These are phyloP conservation scores for Tetropium fuscum DNA, from an alignment of 2,888 invertebrate species.

Conservation along the genomic window DNA sequence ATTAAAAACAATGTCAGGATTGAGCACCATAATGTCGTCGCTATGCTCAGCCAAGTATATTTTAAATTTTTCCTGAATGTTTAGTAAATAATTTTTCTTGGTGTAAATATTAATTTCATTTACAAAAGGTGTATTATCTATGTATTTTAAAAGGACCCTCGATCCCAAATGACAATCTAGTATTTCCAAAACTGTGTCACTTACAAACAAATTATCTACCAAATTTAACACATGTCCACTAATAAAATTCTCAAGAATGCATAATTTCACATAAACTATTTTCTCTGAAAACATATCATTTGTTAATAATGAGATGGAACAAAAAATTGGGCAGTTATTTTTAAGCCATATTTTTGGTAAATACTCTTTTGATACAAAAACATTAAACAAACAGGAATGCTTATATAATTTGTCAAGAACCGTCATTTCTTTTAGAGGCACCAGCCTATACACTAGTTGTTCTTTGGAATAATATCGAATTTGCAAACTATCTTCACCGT, in stretches of 20 bases:
- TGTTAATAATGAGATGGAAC: slow-evolving; percentile 46
- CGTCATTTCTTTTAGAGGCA: slow-evolving; percentile 41
- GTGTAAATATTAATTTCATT: slow-evolving; percentile 66
- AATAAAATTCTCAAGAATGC: slow-evolving; percentile 56
- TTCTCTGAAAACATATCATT: slow-evolving; percentile 39
- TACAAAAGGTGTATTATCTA: slow-evolving; percentile 60
- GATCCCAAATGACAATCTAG: slow-evolving; percentile 70
- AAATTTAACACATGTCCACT: slow-evolving; percentile 23
- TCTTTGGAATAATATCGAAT: slow-evolving; percentile 33
- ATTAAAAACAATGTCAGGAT: slow-evolving; percentile 68
- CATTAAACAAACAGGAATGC: slow-evolving; percentile 60
- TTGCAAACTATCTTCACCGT: slow-evolving; percentile 16
- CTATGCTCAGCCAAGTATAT: slow-evolving; percentile 68
- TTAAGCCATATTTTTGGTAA: slow-evolving; percentile 46
- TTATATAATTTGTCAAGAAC: slow-evolving; percentile 30
- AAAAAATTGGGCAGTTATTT: slow-evolving; percentile 36
- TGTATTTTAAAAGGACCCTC: slow-evolving; percentile 68
- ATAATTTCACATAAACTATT: slow-evolving; percentile 54
- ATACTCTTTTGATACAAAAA: slow-evolving; percentile 58
- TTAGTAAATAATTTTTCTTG: slow-evolving; percentile 51
- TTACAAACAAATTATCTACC: slow-evolving; percentile 65
- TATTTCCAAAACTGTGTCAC: slow-evolving; percentile 69
- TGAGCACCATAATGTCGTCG: slow-evolving; percentile 68
- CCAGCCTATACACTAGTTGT: slow-evolving; percentile 43
- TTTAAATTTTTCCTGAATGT: slow-evolving; percentile 68